Percentiles rank a stretch among this genome's conserved stretches.
These are phyloP conservation scores for Rotaria magnacalcarata DNA, from an alignment of 2,888 invertebrate genomes.

Conservation along the genomic window DNA sequence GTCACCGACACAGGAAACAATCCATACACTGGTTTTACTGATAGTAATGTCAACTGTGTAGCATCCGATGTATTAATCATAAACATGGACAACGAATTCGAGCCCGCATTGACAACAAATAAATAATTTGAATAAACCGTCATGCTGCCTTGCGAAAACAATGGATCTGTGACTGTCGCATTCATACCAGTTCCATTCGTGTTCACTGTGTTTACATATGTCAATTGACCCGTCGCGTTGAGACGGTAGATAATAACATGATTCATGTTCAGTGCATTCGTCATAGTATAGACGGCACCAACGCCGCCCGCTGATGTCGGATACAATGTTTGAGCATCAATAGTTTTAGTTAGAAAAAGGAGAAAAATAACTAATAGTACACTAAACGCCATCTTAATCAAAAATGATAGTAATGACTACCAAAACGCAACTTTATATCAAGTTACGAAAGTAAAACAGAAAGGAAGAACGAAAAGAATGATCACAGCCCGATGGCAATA, in stretches of 20 bases:
- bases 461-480: too few relatives aligned
- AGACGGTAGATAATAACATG: background rate
- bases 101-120: background rate
- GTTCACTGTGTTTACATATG: background rate
- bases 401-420: background rate
- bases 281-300: slow-evolving; percentile 1
- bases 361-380: background rate
- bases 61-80: background rate
- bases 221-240: background rate
- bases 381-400: background rate
- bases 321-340: background rate
- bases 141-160: background rate
- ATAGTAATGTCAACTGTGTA: background rate
- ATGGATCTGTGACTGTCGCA: background rate
- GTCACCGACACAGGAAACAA: background rate
- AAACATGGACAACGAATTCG: background rate
- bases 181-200: background rate
- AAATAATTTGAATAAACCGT: background rate
- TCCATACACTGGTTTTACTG: background rate
- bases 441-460: too few relatives aligned
- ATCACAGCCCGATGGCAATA: too few relatives aligned
- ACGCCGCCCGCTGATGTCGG: background rate
- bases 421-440: too few relatives aligned
- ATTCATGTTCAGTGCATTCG: background rate
- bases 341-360: background rate